A percentile compares a stretch with the other conserved stretches of the same genome.
These are phyloP conservation scores for human DNA, from an alignment of 2,113 vertebrate species.

Conservation along the genomic window GRCh38 chr2:130913501-130914000, in stretches of 20 bases:
- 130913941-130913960: background rate
- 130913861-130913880: background rate
- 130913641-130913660: conserved; percentile 28
- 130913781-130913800: background rate
- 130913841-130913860: background rate
- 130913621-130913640: background rate
- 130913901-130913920: background rate
- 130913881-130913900: background rate
- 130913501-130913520: background rate
- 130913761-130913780: background rate
- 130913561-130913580: background rate
- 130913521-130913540: background rate
- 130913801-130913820: background rate
- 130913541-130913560: conserved; percentile 25
- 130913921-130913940: background rate
- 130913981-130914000: conserved; percentile 85
- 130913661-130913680: background rate
- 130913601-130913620: background rate
- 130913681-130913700: background rate
- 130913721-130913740: background rate
- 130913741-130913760: background rate
- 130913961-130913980: conserved; percentile 67
- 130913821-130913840: background rate
- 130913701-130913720: background rate
- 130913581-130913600: background rate